These are phyloP conservation scores for Spea hammondii DNA, from an alignment of 2,797 vertebrate genomes.

Conservation along the genomic window DNA sequence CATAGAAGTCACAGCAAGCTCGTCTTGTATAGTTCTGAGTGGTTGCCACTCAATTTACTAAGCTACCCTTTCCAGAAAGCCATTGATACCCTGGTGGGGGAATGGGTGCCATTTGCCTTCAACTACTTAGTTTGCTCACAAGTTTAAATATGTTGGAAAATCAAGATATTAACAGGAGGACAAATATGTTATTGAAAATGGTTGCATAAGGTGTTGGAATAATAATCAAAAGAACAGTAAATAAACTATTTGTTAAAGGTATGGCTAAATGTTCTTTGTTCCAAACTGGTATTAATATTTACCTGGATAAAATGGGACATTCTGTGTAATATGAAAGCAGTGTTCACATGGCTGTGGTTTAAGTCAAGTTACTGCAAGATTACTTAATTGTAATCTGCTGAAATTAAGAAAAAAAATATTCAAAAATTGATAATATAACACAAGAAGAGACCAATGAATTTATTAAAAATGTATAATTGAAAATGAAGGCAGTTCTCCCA, in stretches of 20 bases:
- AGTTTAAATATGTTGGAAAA: no score
- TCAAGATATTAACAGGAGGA: background rate
- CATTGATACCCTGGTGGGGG: no score
- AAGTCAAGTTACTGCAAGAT: background rate
- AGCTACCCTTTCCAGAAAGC: no score
- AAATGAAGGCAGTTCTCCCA: no score
- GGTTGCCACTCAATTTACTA: no score
- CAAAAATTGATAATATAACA: no score
- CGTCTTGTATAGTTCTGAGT: no score
- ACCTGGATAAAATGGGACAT: constrained; percentile 35
- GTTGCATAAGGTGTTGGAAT: background rate
- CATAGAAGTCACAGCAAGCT: no score
- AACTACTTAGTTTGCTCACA: no score
- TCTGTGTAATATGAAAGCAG: background rate
- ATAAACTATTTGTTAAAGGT: constrained; percentile 30
- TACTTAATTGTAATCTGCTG: background rate
- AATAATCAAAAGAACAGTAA: background rate
- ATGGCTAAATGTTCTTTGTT: constrained; percentile 28
- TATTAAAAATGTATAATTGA: no score
- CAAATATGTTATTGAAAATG: constrained; percentile 3
- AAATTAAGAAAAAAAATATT: constrained; percentile 1
- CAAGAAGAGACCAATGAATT: no score
- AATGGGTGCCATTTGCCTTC: no score
- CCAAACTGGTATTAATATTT: constrained; percentile 37
- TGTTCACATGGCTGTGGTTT: background rate